Evolutionary conservation across 2,113 vertebrate species (phyloP).

Genomic region (Coregonus clupeaformis): DNA sequence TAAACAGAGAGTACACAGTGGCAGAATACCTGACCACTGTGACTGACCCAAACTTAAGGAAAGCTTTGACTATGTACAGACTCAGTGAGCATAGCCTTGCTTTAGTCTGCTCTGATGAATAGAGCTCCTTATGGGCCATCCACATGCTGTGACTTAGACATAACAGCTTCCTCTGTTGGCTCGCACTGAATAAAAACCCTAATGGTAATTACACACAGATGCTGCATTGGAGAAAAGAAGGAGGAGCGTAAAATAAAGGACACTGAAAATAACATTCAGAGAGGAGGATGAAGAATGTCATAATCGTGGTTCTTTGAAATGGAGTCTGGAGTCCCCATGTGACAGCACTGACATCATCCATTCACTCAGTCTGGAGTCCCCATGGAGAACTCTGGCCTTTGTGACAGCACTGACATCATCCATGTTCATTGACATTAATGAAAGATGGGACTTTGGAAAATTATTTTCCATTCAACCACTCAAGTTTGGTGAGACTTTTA

Average conservation of each 20-base stretch:
- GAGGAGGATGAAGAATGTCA: constrained; percentile 30
- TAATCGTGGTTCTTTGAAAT: constrained; percentile 49
- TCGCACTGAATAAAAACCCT: constrained; percentile 45
- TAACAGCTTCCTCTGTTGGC: constrained; percentile 68
- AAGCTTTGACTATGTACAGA: too few relatives aligned
- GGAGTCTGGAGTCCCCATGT: constrained; percentile 34
- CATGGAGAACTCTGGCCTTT: constrained; percentile 23
- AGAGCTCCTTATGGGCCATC: constrained; percentile 46
- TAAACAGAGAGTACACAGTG: too few relatives aligned
- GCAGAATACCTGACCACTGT: too few relatives aligned
- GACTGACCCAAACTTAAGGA: too few relatives aligned
- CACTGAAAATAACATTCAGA: constrained; percentile 47
- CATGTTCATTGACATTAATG: neutral
- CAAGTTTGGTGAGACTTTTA: neutral
- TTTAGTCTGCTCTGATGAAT: constrained; percentile 47
- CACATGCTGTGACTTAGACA: constrained; percentile 42
- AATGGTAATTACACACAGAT: constrained; percentile 66
- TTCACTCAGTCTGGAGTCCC: constrained; percentile 23
- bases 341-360: constrained; percentile 36
- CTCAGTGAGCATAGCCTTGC: neutral
- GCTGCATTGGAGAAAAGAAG: constrained; percentile 38
- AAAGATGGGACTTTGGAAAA: neutral
- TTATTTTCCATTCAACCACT: neutral
- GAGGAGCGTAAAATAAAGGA: constrained; percentile 4
- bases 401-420: constrained; percentile 38